Conservation (phyloP, 30 jellyfish, hydroid and myxozoan genomes). For the Aurelia sp. region DNA sequence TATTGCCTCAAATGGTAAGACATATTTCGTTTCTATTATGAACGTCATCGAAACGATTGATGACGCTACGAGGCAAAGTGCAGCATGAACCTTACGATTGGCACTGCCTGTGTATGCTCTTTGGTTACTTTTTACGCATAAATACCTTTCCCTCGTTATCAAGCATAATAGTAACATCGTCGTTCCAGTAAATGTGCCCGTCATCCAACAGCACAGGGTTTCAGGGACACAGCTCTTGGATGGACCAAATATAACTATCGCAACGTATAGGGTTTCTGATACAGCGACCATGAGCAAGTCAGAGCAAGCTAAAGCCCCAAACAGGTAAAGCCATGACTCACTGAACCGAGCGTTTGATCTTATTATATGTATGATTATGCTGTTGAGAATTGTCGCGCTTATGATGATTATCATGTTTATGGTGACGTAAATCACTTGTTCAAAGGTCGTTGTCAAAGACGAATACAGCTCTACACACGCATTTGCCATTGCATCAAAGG, state of each 20-base stretch:
- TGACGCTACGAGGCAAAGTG: background rate
- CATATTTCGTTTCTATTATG: background rate
- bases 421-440: background rate
- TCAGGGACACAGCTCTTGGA: slow-evolving; percentile 9
- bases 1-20: slow-evolving; percentile 4
- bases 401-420: background rate
- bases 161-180: slow-evolving; percentile 22
- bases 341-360: background rate
- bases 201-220: slow-evolving; percentile 19
- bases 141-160: slow-evolving; percentile 29
- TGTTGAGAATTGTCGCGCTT: slow-evolving; percentile 13
- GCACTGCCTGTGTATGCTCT: background rate
- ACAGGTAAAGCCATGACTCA: background rate
- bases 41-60: background rate
- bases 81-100: background rate
- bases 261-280: slow-evolving; percentile 6
- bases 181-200: background rate
- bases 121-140: slow-evolving; percentile 1
- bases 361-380: background rate
- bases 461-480: too few relatives aligned
- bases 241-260: background rate
- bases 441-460: too few relatives aligned
- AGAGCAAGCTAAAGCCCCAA: slow-evolving; percentile 34
- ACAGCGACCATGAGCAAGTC: slow-evolving; percentile 8
- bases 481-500: too few relatives aligned